Base-by-base conservation (phyloP, 1,140 invertebrate genomes). In the Drosophila biarmipes region DNA sequence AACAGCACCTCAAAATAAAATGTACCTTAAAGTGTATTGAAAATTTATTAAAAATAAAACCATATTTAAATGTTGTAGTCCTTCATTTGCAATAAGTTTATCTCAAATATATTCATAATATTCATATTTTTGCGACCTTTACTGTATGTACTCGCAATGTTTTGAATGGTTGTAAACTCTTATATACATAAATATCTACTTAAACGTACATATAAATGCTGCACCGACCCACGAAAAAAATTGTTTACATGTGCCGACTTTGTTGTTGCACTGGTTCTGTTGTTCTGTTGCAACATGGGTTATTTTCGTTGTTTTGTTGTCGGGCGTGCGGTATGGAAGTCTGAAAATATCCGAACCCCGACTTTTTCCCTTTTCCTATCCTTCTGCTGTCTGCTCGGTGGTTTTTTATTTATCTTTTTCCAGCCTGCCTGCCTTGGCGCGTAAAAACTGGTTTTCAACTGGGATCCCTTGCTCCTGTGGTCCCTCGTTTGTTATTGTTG, bases 401-500 rank as follows among this genome's bases (percentile, higher is more conserved):
- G 27, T 71, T 72, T 34, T 55, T 43, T 8, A 43, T 55, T 34
- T 71, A 31, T 21, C 31, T 34, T 71, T 57, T 71, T 35, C 15
- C 19, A 52, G 31, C 15, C 35, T 76, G 57, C 56, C 69, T 76
- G 79, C 75, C 82, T 71, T 90, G 71, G 80, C 73, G 42, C 61
- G 55, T 48, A 64, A 84, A 46, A 84, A 67, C 85, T 58, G 85
- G 85, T 84, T 87, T 89, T 45, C 38, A 52, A 57, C 49, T 73
- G 57, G 66, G 45, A 45, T 45, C 63, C 66, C 54, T 59, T 48
- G 31, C 62, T 54, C 57, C 52, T 78, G 55, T 49, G 58, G 58
- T 51, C 63, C 63, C 63, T 66, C 63, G n/a, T 49, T 66, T 66
- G 29, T 49, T 66, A 49, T 40, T 66, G 62, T 64, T 64, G 56